Evolutionary conservation across 1,140 invertebrate genomes (phyloP).

Genomic region (Aphis gossypii): DNA sequence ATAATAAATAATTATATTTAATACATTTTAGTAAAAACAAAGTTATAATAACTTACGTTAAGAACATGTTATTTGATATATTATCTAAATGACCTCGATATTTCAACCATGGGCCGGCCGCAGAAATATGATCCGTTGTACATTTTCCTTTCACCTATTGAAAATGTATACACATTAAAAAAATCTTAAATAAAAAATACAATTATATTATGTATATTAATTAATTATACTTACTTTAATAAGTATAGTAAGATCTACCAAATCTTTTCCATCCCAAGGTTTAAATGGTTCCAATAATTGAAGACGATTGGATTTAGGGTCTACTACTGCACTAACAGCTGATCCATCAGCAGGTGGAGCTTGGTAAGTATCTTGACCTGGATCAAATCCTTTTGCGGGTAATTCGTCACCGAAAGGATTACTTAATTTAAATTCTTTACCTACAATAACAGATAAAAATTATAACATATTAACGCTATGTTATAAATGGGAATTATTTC

Average conservation of each 20-base stretch:
- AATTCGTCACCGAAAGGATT: conserved; percentile 93
- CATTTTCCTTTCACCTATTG: conserved; percentile 99
- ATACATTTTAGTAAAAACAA: background rate
- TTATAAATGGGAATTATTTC: background rate
- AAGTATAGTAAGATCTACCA: conserved; percentile 87
- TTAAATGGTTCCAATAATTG: conserved; percentile 94
- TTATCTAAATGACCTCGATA: conserved; percentile 99
- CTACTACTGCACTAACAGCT: conserved; percentile 76
- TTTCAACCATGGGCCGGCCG: conserved; percentile 99
- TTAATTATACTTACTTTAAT: conserved; percentile 77
- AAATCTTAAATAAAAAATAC: background rate
- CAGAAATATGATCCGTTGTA: conserved; percentile 98
- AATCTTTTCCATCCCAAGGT: conserved; percentile 96
- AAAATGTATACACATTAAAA: conserved; percentile 1
- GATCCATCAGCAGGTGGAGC: conserved; percentile 77
- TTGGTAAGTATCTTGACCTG: conserved; percentile 96
- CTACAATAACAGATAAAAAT: background rate
- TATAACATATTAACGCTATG: background rate
- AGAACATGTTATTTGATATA: conserved; percentile 99
- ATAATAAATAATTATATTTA: conserved; percentile 44
- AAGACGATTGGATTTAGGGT: conserved; percentile 89
- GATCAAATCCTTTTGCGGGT: conserved; percentile 92
- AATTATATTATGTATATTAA: background rate
- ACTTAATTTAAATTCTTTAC: conserved; percentile 92
- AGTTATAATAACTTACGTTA: conserved; percentile 76